phyloP scores from a whole-genome alignment of 1,140 invertebrate genomes.

The Ganaspis sp. region DNA sequence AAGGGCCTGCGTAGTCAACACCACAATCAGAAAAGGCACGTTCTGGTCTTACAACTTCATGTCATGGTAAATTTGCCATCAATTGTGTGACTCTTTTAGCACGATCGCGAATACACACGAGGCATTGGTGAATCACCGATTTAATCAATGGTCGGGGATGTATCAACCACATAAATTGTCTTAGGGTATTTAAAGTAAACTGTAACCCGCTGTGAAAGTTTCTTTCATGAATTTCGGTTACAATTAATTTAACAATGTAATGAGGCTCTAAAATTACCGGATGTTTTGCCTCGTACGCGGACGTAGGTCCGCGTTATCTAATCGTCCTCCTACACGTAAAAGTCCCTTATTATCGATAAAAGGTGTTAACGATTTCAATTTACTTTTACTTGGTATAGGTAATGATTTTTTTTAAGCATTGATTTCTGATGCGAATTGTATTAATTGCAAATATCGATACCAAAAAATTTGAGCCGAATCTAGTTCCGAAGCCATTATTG shows the following conservation, averaged over 20 bases:
- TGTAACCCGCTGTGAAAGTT: slow-evolving; percentile 34
- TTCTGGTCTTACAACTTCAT: not conserved
- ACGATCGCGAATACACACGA: slow-evolving; percentile 23
- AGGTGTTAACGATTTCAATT: not conserved
- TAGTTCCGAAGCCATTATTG: not conserved
- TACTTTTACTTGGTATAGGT: not conserved
- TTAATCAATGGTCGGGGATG: slow-evolving; percentile 31
- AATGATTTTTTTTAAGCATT: not conserved
- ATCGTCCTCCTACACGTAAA: not conserved
- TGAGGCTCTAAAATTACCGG: slow-evolving; percentile 26
- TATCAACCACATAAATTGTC: slow-evolving; percentile 34
- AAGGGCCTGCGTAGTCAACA: slow-evolving; percentile 37
- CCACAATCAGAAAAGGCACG: slow-evolving; percentile 35
- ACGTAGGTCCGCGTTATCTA: not conserved
- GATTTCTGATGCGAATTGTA: not conserved
- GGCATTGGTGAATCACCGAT: slow-evolving; percentile 38
- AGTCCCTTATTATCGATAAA: not conserved
- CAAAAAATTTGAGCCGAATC: not conserved
- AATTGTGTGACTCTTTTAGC: not conserved
- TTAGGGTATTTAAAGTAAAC: slow-evolving; percentile 32
- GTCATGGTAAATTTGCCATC: slow-evolving; percentile 25
- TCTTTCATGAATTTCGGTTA: slow-evolving; percentile 27
- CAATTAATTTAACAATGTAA: not conserved
- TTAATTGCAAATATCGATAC: not conserved
- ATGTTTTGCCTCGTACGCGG: not conserved